Conservation (phyloP, 2,113 vertebrate genomes). For the Semicossyphus pulcher region DNA sequence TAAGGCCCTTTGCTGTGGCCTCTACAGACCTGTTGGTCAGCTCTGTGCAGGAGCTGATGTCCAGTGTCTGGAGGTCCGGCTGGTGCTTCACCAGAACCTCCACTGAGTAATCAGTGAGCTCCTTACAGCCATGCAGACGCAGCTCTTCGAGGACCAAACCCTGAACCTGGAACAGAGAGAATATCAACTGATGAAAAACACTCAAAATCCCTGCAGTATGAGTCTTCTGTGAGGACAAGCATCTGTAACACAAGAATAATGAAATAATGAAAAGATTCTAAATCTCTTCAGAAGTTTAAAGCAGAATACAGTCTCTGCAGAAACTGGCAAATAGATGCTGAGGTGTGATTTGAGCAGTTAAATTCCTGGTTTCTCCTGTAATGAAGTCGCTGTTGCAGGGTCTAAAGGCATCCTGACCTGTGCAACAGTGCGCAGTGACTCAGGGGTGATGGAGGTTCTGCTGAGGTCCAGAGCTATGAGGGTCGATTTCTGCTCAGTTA, state of each 20-base stretch:
- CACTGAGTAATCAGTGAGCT: conserved; percentile 86
- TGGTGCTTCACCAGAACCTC: conserved; percentile 84
- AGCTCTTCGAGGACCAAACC: conserved; percentile 83
- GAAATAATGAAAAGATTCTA: no score
- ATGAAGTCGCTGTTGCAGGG: not conserved
- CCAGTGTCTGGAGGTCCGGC: conserved; percentile 79
- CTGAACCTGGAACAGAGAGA: conserved; percentile 58
- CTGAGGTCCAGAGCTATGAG: conserved; percentile 85
- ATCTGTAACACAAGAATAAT: no score
- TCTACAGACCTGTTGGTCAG: conserved; percentile 81
- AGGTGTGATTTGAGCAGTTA: no score
- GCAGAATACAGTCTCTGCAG: no score
- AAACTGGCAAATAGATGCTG: no score
- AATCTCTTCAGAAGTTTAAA: no score
- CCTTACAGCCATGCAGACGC: conserved; percentile 83
- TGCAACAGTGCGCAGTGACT: conserved; percentile 81
- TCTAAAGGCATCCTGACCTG: conserved; percentile 62
- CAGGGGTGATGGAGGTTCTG: conserved; percentile 83
- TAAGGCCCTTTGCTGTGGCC: conserved; percentile 73
- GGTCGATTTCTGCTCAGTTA: conserved; percentile 76
- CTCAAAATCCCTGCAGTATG: not conserved
- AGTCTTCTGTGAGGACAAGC: no score
- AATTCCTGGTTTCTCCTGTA: no score
- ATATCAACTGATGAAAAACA: not conserved
- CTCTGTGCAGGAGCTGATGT: conserved; percentile 86